phyloP scores from a whole-genome alignment of 2,797 vertebrate genomes.

The Glyptemys insculpta region DNA sequence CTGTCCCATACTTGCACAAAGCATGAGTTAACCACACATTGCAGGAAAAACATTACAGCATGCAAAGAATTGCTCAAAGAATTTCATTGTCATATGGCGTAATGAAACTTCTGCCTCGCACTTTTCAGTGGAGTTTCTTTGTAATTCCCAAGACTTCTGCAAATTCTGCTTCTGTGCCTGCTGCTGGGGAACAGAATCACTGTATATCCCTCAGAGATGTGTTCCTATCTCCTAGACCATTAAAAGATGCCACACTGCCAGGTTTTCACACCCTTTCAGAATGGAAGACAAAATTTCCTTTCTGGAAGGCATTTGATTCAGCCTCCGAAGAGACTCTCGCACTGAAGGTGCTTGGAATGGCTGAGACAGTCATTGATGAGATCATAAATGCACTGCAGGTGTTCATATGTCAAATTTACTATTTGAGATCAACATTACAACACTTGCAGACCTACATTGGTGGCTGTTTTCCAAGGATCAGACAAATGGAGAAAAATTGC shows the following conservation, averaged over 20 bases:
- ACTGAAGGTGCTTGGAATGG: neutral
- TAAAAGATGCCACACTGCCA: neutral
- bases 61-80: neutral
- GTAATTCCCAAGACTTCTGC: neutral
- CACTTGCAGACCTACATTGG: neutral
- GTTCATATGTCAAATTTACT: neutral
- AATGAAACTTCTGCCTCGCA: neutral
- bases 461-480: neutral
- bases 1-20: too few species aligned
- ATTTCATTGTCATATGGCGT: neutral
- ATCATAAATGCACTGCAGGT: neutral
- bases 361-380: neutral
- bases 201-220: neutral
- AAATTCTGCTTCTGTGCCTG: neutral
- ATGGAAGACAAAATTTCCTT: neutral
- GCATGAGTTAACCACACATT: too few species aligned
- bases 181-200: neutral
- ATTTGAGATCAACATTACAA: neutral
- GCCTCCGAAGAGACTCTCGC: neutral
- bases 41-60: neutral
- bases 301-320: neutral
- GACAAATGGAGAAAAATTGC: neutral
- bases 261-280: neutral
- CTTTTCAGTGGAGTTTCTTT: neutral
- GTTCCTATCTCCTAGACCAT: neutral